Evolutionary conservation across 2,797 vertebrate genomes (phyloP).

Genomic region (Sphenopsis melanotis): DNA sequence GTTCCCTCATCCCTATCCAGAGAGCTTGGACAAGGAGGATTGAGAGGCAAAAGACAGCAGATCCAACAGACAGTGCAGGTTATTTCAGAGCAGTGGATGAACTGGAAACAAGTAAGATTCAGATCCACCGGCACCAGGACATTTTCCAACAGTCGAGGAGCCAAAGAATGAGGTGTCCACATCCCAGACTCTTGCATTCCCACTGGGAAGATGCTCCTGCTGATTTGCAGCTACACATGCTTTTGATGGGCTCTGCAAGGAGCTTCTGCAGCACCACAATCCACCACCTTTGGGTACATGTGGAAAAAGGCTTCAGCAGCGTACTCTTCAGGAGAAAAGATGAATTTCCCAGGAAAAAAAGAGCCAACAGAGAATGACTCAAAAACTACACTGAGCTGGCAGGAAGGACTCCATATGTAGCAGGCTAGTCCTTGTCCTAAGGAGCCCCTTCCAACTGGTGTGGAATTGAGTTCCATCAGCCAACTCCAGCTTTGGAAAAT

Average conservation of each 20-base stretch:
- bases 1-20: not conserved
- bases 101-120: not conserved
- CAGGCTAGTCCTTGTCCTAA: not conserved
- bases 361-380: not conserved
- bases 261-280: not conserved
- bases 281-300: not conserved
- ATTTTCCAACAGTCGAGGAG: not conserved
- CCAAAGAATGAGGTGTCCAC: not conserved
- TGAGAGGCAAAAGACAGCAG: not conserved
- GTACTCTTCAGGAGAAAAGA: not conserved
- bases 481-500: not conserved
- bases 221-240: not conserved
- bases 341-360: not conserved
- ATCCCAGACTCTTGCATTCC: not conserved
- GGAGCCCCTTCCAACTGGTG: not conserved
- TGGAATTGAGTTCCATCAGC: not conserved
- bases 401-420: not conserved
- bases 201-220: not conserved
- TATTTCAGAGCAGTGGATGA: not conserved
- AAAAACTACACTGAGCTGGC: not conserved
- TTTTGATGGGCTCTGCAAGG: not conserved
- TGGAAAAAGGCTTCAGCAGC: not conserved
- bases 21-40: not conserved
- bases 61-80: not conserved
- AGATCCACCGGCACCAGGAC: not conserved